A percentile compares a stretch with the other conserved stretches of the same genome.
phyloP scores from a whole-genome alignment of 2,797 vertebrate species.

The Falco novaeseelandiae region DNA sequence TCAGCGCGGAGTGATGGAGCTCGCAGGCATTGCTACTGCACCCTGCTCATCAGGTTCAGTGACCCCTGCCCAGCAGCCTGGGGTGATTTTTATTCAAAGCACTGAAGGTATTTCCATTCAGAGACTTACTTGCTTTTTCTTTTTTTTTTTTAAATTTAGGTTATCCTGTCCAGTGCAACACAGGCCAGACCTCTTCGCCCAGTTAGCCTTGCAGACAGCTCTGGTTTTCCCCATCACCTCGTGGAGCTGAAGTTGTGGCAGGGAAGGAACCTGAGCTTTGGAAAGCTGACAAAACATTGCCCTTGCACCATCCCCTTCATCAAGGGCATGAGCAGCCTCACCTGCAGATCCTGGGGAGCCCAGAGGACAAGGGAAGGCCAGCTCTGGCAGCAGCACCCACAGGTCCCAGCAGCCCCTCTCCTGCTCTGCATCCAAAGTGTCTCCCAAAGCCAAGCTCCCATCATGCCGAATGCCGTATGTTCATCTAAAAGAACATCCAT shows the following conservation, averaged over 20 bases:
- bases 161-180: background rate
- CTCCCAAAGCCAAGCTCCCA: background rate
- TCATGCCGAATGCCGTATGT: accelerated
- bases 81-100: background rate
- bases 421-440: background rate
- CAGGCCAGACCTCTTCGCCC: background rate
- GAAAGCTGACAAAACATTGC: accelerated
- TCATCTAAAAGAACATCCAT: background rate
- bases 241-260: background rate
- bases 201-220: background rate
- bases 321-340: accelerated
- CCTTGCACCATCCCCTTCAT: accelerated
- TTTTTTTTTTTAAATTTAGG: background rate
- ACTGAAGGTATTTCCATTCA: background rate
- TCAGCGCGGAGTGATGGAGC: background rate
- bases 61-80: background rate
- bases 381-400: background rate
- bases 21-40: background rate
- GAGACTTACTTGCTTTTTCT: background rate
- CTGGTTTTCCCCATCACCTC: background rate
- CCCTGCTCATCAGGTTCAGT: background rate
- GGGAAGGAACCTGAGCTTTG: background rate
- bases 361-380: no score
- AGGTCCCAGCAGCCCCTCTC: background rate
- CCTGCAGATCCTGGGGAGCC: background rate